Evolutionary conservation across 2,888 invertebrate species (phyloP).

Genomic region (Caenorhabditis wallacei): DNA sequence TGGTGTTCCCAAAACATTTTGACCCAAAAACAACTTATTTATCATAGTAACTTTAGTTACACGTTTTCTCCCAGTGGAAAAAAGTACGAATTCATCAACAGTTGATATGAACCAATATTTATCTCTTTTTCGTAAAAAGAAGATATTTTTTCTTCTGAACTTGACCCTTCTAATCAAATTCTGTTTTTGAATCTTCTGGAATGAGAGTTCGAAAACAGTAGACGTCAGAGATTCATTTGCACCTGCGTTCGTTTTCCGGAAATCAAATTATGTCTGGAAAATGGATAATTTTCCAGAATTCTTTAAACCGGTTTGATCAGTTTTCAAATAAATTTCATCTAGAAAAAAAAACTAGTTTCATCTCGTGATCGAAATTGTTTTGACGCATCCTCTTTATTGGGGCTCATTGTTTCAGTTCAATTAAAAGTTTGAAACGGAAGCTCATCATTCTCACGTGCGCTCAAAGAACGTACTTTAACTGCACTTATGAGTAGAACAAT

Average conservation of each 20-base stretch:
- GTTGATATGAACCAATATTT: no score
- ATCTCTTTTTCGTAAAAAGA: no score
- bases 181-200: not conserved
- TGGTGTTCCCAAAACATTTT: no score
- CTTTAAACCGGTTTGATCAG: slow-evolving; percentile 3
- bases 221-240: not conserved
- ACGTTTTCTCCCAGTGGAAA: no score
- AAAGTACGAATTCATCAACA: no score
- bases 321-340: not conserved
- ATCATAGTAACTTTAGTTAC: no score
- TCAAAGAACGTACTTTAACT: slow-evolving; percentile 30
- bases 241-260: not conserved
- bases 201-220: slow-evolving; percentile 7
- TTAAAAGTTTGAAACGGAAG: slow-evolving; percentile 41
- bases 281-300: not conserved
- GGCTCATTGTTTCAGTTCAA: slow-evolving; percentile 34
- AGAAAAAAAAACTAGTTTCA: not conserved
- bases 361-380: slow-evolving; percentile 24
- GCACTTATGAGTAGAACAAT: slow-evolving; percentile 4
- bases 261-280: not conserved
- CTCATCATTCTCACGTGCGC: slow-evolving; percentile 43
- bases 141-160: no score
- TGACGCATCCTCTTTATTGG: no score
- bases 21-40: no score
- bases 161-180: no score